These are phyloP conservation scores for Tortricodes alternella DNA, from an alignment of 2,888 invertebrate genomes.

Conservation along the genomic window DNA sequence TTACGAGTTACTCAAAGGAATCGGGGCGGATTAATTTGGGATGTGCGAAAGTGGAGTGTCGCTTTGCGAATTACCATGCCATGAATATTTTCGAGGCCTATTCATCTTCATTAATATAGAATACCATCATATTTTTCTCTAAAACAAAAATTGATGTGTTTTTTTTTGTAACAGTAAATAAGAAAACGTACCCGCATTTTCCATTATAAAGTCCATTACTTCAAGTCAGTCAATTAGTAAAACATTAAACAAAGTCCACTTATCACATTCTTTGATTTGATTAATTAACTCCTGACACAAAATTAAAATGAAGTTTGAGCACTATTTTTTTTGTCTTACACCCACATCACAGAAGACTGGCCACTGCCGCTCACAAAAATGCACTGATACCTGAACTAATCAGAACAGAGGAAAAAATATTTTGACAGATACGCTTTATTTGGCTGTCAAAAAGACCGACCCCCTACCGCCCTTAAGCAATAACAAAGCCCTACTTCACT, in stretches of 20 bases:
- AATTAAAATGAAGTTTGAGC: not conserved
- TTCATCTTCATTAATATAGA: conserved; percentile 11
- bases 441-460: conserved; percentile 64
- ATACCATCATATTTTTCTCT: not conserved
- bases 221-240: not conserved
- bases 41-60: conserved; percentile 14
- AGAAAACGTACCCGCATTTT: not conserved
- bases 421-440: conserved; percentile 69
- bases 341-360: conserved; percentile 47
- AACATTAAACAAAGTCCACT: not conserved
- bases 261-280: not conserved
- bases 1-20: conserved; percentile 2
- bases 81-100: conserved; percentile 8
- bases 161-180: not conserved
- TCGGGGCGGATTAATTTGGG: conserved; percentile 7
- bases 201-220: not conserved
- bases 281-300: not conserved
- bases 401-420: conserved; percentile 57
- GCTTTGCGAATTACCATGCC: conserved; percentile 5
- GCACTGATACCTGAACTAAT: conserved; percentile 70
- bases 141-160: not conserved
- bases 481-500: conserved; percentile 35
- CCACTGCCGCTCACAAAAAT: conserved; percentile 50
- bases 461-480: conserved; percentile 55
- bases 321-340: not conserved